Conservation (phyloP, 2,888 invertebrate species). For the Cepaea hortensis region DNA sequence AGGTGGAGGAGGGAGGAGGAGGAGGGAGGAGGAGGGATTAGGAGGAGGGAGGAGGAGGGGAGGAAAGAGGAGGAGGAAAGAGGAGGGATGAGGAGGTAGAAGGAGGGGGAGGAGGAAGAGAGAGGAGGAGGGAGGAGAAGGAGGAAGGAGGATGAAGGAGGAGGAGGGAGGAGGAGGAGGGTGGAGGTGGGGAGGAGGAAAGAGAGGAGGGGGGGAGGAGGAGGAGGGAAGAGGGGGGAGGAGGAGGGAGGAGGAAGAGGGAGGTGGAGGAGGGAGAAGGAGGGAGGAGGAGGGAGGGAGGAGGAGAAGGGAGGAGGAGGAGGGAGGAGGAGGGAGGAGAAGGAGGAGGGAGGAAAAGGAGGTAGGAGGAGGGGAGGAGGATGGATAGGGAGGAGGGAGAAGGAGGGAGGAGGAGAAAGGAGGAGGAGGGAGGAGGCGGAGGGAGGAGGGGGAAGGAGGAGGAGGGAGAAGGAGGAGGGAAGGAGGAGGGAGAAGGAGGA, state of each 20-base stretch:
- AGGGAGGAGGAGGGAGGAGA: not conserved
- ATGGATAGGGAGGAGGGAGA: not conserved
- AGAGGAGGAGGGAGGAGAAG: too few relatives aligned
- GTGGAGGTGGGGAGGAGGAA: not conserved
- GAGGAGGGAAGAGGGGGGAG: not conserved
- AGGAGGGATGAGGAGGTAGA: too few relatives aligned
- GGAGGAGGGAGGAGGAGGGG: too few relatives aligned
- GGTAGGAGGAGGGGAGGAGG: not conserved
- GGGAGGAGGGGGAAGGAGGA: not conserved
- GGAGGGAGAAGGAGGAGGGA: not conserved
- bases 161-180: too few relatives aligned
- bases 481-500: not conserved
- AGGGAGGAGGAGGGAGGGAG: slow-evolving; percentile 14
- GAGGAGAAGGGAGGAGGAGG: not conserved
- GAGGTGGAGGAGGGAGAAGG: slow-evolving; percentile 16
- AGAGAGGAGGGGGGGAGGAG: not conserved
- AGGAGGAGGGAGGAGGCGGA: not conserved
- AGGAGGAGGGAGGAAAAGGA: not conserved
- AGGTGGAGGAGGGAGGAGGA: too few relatives aligned
- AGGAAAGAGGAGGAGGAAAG: too few relatives aligned
- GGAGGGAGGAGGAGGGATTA: too few relatives aligned
- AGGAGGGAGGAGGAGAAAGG: not conserved
- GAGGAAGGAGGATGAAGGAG: too few relatives aligned
- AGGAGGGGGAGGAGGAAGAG: too few relatives aligned
- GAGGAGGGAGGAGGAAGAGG: not conserved